Conservation (phyloP, 2,888 invertebrate species). For the Clivina fossor region DNA sequence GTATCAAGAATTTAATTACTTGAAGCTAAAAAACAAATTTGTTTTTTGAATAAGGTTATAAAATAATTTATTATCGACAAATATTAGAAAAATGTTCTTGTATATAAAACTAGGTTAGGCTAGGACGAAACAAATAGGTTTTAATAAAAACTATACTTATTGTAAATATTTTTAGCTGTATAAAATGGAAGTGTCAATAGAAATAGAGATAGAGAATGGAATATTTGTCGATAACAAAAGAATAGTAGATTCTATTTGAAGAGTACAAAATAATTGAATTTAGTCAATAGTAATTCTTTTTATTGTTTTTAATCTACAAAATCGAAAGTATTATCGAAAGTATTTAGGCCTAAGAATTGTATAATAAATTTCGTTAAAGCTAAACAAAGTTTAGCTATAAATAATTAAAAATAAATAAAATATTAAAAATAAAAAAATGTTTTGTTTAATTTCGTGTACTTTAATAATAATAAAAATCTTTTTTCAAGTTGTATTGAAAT, state of each 20-base stretch:
- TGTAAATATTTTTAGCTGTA: conserved; percentile 27
- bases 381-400: too few relatives aligned
- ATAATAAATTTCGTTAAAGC: too few relatives aligned
- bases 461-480: not conserved
- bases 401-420: too few relatives aligned
- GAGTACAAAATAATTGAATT: conserved; percentile 25
- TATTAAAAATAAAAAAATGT: too few relatives aligned
- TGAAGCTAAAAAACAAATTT: conserved; percentile 19
- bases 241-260: conserved; percentile 2
- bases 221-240: conserved; percentile 24
- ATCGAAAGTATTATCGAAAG: too few relatives aligned
- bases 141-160: not conserved
- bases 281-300: conserved; percentile 24
- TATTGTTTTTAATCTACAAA: too few relatives aligned
- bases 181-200: conserved; percentile 2
- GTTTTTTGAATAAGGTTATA: conserved; percentile 15
- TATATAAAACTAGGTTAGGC: conserved; percentile 15
- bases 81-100: conserved; percentile 18
- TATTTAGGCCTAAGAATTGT: too few relatives aligned
- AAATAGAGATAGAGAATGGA: conserved; percentile 3
- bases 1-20: too few relatives aligned
- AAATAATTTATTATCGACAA: conserved; percentile 21
- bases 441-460: conserved; percentile 16
- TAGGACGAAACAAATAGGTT: not conserved
- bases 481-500: conserved; percentile 22